Evolutionary conservation across 1,140 invertebrate genomes (phyloP).

Genomic region (Atopsyche davidsoni): DNA sequence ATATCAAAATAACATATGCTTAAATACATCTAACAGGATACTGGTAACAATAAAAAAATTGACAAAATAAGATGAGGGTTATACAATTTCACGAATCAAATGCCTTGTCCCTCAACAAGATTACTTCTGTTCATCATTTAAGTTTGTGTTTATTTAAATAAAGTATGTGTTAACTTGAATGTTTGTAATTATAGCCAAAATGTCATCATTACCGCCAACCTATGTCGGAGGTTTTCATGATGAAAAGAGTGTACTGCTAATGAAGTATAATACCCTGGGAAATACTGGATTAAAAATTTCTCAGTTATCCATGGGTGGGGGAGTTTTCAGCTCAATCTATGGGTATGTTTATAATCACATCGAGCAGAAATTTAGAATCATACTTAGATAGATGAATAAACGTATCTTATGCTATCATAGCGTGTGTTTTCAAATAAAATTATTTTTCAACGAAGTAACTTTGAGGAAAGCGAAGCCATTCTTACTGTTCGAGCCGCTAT

Average conservation of each 20-base stretch:
- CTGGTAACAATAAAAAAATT: no score
- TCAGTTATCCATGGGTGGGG: slow-evolving; percentile 50
- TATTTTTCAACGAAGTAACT: slow-evolving; percentile 10
- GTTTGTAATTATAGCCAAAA: slow-evolving; percentile 1
- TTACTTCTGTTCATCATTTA: no score
- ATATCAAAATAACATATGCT: no score
- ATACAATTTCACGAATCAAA: no score
- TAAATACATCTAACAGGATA: no score
- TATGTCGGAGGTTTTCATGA: slow-evolving; percentile 26
- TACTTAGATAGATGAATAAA: neutral
- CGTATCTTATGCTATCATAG: neutral
- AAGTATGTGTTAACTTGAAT: slow-evolving; percentile 1
- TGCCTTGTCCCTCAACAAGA: no score
- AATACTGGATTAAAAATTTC: slow-evolving; percentile 53
- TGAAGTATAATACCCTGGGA: slow-evolving; percentile 49
- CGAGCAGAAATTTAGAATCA: neutral
- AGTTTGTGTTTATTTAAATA: no score
- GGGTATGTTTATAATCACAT: slow-evolving; percentile 41
- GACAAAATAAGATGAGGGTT: no score
- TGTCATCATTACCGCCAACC: slow-evolving; percentile 18
- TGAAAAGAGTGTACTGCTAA: slow-evolving; percentile 25
- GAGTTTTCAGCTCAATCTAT: slow-evolving; percentile 50
- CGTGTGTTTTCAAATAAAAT: neutral
- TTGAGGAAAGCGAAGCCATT: slow-evolving; percentile 55
- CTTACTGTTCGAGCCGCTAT: slow-evolving; percentile 64